Evolutionary conservation across 2,797 vertebrate species (phyloP).

Genomic region (Cottoperca gobio): DNA sequence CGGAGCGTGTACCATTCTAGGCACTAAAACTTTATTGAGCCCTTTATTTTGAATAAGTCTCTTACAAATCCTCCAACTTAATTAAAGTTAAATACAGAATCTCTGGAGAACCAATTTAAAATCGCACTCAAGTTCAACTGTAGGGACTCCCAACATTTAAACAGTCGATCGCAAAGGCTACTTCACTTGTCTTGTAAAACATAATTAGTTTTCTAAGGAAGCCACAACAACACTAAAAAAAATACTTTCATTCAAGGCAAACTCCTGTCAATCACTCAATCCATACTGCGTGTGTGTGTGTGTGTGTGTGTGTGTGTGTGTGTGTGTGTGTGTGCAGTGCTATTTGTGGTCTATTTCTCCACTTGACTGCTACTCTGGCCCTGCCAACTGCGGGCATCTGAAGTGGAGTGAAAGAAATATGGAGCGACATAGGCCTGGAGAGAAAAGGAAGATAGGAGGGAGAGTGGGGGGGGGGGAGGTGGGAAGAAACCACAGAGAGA

Average conservation of each 20-base stretch:
- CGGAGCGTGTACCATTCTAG: not conserved
- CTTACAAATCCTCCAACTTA: not conserved
- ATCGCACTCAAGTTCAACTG: not conserved
- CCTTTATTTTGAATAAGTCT: not conserved
- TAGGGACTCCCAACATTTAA: not conserved
- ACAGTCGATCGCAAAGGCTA: no score
- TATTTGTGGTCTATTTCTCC: slow-evolving; percentile 64
- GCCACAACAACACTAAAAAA: not conserved
- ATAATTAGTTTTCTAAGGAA: not conserved
- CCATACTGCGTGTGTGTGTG: slow-evolving; percentile 6
- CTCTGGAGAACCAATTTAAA: not conserved
- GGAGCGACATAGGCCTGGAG: slow-evolving; percentile 63
- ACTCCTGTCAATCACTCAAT: slow-evolving; percentile 20
- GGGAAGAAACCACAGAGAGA: slow-evolving; percentile 13
- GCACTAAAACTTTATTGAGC: slow-evolving; percentile 37
- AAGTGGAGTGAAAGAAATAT: slow-evolving; percentile 73
- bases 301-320: slow-evolving; percentile 7
- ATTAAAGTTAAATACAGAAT: no score
- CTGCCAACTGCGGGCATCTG: slow-evolving; percentile 55
- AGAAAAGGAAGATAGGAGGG: no score
- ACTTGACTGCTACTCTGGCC: slow-evolving; percentile 61
- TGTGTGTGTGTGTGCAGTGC: slow-evolving; percentile 14
- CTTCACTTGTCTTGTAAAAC: not conserved
- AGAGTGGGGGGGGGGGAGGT: not conserved
- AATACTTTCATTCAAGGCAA: slow-evolving; percentile 17